Evolutionary conservation across 1,140 invertebrate genomes (phyloP).

Genomic region (Drosophila nasuta): DNA sequence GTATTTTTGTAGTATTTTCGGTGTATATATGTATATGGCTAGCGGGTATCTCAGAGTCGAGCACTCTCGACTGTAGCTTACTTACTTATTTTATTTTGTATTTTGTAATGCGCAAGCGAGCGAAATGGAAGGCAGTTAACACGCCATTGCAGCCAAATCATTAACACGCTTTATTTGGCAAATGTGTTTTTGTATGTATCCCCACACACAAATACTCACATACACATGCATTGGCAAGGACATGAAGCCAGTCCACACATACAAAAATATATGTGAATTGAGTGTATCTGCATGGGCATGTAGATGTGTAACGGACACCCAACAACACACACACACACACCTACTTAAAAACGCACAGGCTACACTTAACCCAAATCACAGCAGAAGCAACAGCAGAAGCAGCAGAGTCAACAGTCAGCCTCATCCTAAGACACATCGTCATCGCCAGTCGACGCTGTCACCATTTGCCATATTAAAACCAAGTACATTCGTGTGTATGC

Average conservation of each 20-base stretch:
- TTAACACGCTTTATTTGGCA: constrained; percentile 83
- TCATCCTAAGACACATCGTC: constrained; percentile 56
- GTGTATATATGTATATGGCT: too few relatives aligned
- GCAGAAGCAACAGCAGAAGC: constrained; percentile 55
- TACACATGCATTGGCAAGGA: constrained; percentile 49
- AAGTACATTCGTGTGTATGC: constrained; percentile 31
- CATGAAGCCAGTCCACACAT: constrained; percentile 34
- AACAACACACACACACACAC: constrained; percentile 58
- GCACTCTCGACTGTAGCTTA: too few relatives aligned
- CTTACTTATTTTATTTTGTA: constrained; percentile 43
- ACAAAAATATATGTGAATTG: not conserved
- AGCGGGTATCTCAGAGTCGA: too few relatives aligned
- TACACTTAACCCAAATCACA: constrained; percentile 82
- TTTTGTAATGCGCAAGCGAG: constrained; percentile 73
- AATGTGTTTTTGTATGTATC: constrained; percentile 52
- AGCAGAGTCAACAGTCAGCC: constrained; percentile 53
- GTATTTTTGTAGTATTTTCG: too few relatives aligned
- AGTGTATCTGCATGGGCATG: constrained; percentile 5
- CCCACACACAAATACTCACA: too few relatives aligned
- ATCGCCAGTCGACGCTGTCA: constrained; percentile 53
- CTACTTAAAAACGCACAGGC: constrained; percentile 80
- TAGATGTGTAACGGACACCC: not conserved
- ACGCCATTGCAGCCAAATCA: constrained; percentile 75
- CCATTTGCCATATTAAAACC: constrained; percentile 70
- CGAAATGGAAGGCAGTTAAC: constrained; percentile 80